Evolutionary conservation across 2,113 vertebrate species (phyloP), one percentile per base, ranked within the genome.

Genomic region (Phylloscopus trochiloides): DNA sequence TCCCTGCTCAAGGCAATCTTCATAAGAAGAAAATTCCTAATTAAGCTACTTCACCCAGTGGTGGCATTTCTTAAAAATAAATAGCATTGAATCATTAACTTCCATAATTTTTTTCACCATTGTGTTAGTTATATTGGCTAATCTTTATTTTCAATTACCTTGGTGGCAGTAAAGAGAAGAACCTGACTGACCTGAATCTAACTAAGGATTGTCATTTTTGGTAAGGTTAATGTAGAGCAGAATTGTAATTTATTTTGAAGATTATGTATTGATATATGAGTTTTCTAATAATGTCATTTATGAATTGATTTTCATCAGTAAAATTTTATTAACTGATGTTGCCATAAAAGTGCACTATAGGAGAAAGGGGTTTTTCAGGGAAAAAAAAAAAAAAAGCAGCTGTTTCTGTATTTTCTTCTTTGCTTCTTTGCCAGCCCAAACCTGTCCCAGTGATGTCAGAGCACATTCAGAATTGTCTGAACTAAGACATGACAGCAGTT

Each of bases 391-490:
- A n/a, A 50, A 3, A 50, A 89, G 9, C 28, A 50, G 10, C 3
- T 21, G 10, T 61, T 59, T n/a, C 2, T 25, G 40, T 36, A 54
- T 57, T 31, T 34, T 24, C 7, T 34, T 58, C 25, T 94, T 73
- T 93, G 61, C 24, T 45, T 68, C 68, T 86, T 95, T 96, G 58
- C 58, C 92, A 85, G 73, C 19, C 52, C 88, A 91, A 61, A 82
- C 66, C 20, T 88, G 18, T 57, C 76, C 58, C 84, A 92, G n/a
- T 29, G 73, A 34, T 47, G 38, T 65, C 74, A 90, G 38, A 93
- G 50, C 7, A 74, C 42, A 62, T 62, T 92, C 34, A 18, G 31
- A 29, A 43, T 61, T 85, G 42, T 85, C 40, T 65, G 67, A 91
- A 83, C 38, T 40, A 91, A 96, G 89, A 47, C 3, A 21, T 28